These are phyloP conservation scores for Onthophagus sagittarius DNA, from an alignment of 2,888 invertebrate species.

Conservation along the genomic window DNA sequence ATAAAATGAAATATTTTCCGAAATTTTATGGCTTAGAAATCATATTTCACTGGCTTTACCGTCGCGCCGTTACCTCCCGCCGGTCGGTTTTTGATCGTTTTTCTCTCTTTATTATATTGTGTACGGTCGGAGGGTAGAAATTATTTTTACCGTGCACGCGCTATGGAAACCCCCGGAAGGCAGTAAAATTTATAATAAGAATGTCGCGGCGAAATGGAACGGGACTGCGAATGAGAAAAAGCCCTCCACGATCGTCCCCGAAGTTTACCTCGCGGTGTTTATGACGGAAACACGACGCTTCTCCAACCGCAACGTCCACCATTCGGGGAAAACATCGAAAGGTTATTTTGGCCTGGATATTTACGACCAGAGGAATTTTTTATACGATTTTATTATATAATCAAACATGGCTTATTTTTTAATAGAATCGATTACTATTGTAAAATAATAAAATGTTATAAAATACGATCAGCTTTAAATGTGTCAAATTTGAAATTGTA, in stretches of 20 bases:
- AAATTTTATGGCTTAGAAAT: background rate
- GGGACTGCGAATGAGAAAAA: background rate
- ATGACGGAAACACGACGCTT: background rate
- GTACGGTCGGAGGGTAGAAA: background rate
- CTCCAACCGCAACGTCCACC: background rate
- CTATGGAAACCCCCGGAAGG: background rate
- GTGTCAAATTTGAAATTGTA: background rate
- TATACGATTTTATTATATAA: background rate
- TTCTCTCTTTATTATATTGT: background rate
- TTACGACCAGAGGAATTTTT: background rate
- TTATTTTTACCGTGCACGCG: background rate
- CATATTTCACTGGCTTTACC: background rate
- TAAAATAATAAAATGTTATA: too few species aligned
- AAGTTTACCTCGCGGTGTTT: background rate
- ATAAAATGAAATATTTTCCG: background rate
- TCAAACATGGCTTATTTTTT: too few species aligned
- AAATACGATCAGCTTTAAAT: too few species aligned
- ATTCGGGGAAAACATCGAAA: background rate
- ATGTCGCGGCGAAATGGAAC: background rate
- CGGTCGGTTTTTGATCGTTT: background rate
- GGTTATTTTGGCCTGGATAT: background rate
- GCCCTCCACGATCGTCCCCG: background rate
- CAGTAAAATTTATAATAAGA: background rate
- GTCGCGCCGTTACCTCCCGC: background rate
- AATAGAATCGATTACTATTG: too few species aligned